A percentile compares a stretch with the other conserved stretches of the same genome.
These are phyloP conservation scores for Scophthalmus maximus DNA, from an alignment of 2,113 vertebrate species.

Conservation along the genomic window DNA sequence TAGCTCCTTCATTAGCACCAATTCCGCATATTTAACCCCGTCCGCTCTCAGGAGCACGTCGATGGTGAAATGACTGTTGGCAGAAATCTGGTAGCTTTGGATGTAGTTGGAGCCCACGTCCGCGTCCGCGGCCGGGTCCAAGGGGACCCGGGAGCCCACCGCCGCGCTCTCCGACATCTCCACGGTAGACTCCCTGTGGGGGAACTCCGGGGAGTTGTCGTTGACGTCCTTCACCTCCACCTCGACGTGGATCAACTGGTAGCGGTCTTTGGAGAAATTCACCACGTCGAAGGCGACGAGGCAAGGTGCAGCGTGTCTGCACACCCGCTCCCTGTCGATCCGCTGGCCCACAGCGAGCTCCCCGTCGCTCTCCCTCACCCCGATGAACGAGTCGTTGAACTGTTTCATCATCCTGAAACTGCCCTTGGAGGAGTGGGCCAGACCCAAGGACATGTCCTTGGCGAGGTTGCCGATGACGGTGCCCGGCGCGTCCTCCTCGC, in stretches of 20 bases:
- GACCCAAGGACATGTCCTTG: constrained; percentile 91
- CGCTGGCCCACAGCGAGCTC: constrained; percentile 91
- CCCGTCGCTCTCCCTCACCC: constrained; percentile 92
- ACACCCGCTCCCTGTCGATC: constrained; percentile 92
- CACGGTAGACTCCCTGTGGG: constrained; percentile 84
- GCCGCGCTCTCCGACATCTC: constrained; percentile 92
- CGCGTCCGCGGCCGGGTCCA: constrained; percentile 90
- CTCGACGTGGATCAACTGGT: constrained; percentile 94
- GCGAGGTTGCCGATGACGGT: constrained; percentile 94
- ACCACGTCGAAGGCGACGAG: constrained; percentile 94
- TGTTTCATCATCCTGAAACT: constrained; percentile 96
- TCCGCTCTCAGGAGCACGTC: constrained; percentile 92
- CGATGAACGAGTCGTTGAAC: constrained; percentile 92
- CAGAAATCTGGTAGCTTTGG: constrained; percentile 92
- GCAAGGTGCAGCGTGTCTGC: constrained; percentile 88
- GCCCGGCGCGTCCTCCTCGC: constrained; percentile 91
- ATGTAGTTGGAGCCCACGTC: constrained; percentile 93
- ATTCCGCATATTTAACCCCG: constrained; percentile 92
- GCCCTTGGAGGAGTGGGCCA: constrained; percentile 84
- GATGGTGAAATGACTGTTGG: constrained; percentile 92
- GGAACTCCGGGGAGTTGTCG: constrained; percentile 93
- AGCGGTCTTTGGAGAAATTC: constrained; percentile 91
- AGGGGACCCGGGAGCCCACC: constrained; percentile 88
- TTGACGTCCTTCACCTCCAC: constrained; percentile 95
- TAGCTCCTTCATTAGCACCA: constrained; percentile 93